These are phyloP conservation scores for Cavia porcellus DNA, from an alignment of 2,113 vertebrate species.

Conservation along the genomic window DNA sequence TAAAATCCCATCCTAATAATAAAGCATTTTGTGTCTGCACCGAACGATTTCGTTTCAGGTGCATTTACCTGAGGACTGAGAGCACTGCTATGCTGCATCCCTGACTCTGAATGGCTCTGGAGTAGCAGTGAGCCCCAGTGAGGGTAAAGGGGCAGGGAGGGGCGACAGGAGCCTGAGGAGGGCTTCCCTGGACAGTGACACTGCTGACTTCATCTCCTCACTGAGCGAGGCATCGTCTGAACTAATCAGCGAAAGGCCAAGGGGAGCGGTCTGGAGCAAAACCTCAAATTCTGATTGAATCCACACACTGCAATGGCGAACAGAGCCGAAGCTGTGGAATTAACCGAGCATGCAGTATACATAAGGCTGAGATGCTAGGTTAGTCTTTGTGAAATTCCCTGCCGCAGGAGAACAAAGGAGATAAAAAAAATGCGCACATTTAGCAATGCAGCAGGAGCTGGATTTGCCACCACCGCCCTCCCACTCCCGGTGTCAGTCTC, in stretches of 20 bases:
- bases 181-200: constrained; percentile 44
- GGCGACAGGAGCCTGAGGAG: constrained; percentile 22
- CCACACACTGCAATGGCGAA: constrained; percentile 65
- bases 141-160: background rate
- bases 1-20: constrained; percentile 54
- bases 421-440: background rate
- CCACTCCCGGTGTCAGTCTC: background rate
- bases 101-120: constrained; percentile 71
- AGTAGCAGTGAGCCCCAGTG: constrained; percentile 81
- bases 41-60: constrained; percentile 81
- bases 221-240: constrained; percentile 66
- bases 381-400: constrained; percentile 57
- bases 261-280: constrained; percentile 74
- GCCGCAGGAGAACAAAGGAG: constrained; percentile 50
- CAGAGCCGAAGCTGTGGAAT: constrained; percentile 64
- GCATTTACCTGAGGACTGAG: constrained; percentile 84
- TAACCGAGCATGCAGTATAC: background rate
- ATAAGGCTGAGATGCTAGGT: background rate
- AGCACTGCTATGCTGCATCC: constrained; percentile 79
- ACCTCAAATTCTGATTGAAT: constrained; percentile 80
- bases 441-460: background rate
- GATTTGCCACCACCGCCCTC: background rate
- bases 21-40: constrained; percentile 22
- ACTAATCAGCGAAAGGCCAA: constrained; percentile 75
- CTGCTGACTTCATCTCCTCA: constrained; percentile 73